A percentile compares a stretch with the other conserved stretches of the same genome.
Conservation (phyloP, 1,140 invertebrate species). For the Drosophila trapezifrons region DNA sequence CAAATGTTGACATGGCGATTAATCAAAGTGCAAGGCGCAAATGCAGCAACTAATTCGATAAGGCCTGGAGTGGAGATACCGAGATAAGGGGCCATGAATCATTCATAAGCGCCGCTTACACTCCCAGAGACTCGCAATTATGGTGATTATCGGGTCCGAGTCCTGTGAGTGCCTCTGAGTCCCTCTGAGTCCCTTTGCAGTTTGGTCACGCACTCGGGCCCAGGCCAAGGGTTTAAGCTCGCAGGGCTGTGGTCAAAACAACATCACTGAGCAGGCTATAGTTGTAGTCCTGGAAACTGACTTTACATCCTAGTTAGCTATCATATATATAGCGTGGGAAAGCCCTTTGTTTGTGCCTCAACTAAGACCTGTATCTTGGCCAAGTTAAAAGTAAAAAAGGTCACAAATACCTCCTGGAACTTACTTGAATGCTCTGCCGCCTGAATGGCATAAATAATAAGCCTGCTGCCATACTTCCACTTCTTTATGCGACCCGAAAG, state of each 20-base stretch:
- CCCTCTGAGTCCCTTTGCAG: constrained; percentile 27
- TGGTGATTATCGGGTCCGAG: constrained; percentile 57
- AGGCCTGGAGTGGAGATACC: constrained; percentile 7
- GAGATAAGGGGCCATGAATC: constrained; percentile 43
- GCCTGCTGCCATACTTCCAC: too few relatives aligned
- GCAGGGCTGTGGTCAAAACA: background rate
- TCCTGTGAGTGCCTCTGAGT: background rate
- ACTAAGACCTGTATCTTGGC: constrained; percentile 1
- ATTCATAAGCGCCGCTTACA: constrained; percentile 55
- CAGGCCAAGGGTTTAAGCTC: background rate
- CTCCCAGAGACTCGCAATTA: constrained; percentile 42
- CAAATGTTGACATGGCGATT: constrained; percentile 64
- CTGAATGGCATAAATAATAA: constrained; percentile 74
- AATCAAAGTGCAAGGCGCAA: constrained; percentile 64
- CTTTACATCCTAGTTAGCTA: too few relatives aligned
- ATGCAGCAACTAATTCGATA: constrained; percentile 65
- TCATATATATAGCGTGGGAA: too few relatives aligned
- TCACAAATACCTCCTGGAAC: constrained; percentile 56
- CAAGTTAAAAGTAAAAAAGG: constrained; percentile 68
- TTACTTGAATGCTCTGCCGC: constrained; percentile 55
- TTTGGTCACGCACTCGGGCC: constrained; percentile 51
- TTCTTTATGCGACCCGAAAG: too few relatives aligned
- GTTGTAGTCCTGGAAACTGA: too few relatives aligned
- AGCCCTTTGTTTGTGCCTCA: too few relatives aligned
- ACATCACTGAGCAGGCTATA: too few relatives aligned